Conservation (phyloP, 2,113 vertebrate genomes). For the Hippocampus barbouri region DNA sequence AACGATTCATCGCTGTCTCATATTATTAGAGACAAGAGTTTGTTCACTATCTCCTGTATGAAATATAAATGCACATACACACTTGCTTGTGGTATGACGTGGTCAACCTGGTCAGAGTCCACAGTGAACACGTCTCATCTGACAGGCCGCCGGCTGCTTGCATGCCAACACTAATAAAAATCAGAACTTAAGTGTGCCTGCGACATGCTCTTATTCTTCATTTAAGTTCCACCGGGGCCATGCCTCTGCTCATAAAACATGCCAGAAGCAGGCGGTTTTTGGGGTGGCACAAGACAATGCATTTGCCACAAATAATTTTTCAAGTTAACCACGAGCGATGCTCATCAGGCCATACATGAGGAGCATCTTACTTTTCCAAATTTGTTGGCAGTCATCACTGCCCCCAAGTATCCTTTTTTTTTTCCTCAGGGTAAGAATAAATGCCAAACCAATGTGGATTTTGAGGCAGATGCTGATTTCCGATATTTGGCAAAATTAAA, state of each 20-base stretch:
- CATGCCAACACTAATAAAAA: slow-evolving; percentile 23
- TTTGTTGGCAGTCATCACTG: no score
- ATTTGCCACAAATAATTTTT: no score
- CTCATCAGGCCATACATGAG: no score
- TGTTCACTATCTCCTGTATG: not conserved
- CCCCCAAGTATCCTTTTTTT: no score
- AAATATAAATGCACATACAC: not conserved
- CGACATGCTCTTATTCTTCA: not conserved
- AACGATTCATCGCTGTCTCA: not conserved
- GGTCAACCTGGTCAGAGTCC: slow-evolving; percentile 39
- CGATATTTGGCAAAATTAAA: no score
- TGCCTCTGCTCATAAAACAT: not conserved
- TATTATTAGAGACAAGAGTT: not conserved
- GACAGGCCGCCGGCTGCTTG: not conserved
- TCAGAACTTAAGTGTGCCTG: not conserved
- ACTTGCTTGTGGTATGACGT: slow-evolving; percentile 7
- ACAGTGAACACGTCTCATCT: not conserved
- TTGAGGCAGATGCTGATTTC: not conserved
- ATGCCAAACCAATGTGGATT: not conserved
- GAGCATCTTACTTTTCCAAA: no score
- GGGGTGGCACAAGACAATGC: no score
- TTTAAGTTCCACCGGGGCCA: not conserved
- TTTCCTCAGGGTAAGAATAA: not conserved
- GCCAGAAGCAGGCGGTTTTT: not conserved
- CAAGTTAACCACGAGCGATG: no score